These are phyloP conservation scores for Catharus bicknelli DNA, from an alignment of 2,113 vertebrate genomes.

Conservation along the genomic window DNA sequence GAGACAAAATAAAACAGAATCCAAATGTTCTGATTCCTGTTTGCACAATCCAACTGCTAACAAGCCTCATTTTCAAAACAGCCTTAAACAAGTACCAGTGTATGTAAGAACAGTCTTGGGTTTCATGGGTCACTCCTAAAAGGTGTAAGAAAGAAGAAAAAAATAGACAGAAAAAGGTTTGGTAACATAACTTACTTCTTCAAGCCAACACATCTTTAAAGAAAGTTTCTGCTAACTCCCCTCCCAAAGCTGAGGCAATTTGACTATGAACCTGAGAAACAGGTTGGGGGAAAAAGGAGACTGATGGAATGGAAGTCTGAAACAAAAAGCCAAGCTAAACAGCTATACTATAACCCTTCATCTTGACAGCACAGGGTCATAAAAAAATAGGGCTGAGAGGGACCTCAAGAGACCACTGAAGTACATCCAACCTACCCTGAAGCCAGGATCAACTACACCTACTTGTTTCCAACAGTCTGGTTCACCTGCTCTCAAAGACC, in stretches of 20 bases:
- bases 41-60: neutral
- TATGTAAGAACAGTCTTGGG: neutral
- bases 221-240: neutral
- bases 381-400: slow-evolving; percentile 2
- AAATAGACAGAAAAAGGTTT: neutral
- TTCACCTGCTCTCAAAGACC: neutral
- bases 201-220: slow-evolving; percentile 10
- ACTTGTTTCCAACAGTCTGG: neutral
- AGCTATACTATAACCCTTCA: neutral
- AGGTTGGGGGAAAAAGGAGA: neutral
- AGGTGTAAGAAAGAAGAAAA: neutral
- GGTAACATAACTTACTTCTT: neutral
- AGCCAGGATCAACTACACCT: slow-evolving; percentile 8
- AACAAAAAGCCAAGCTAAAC: neutral
- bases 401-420: slow-evolving; percentile 6
- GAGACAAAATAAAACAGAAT: slow-evolving; percentile 18
- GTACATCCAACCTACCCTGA: neutral
- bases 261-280: neutral
- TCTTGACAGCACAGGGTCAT: neutral
- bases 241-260: slow-evolving; percentile 5
- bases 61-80: neutral
- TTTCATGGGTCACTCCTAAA: slow-evolving; percentile 10
- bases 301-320: neutral
- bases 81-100: neutral
- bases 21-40: neutral